Evolutionary conservation across 2,888 invertebrate species (phyloP), one percentile per base, ranked within the genome.

Genomic region (Choristoneura rosaceana): DNA sequence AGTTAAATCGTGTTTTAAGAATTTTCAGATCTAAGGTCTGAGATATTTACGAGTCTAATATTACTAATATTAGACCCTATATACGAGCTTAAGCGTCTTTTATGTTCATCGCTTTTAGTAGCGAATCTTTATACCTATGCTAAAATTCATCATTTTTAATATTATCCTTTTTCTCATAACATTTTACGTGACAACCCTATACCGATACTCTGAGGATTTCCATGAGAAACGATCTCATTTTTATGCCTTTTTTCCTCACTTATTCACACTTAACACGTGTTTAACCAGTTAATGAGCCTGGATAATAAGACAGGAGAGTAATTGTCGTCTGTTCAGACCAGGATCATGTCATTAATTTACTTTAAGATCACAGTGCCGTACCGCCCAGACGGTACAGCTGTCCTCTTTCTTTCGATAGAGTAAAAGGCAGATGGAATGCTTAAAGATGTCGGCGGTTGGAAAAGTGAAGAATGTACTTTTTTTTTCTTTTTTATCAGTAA

Each of bases 271-370:
- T 76, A 82, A 88, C 90, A 90, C 85, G 88, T 90, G 89, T 89
- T 88, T 80, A 82, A 83, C 76, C 81, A 78, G 77, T 79, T 90
- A 89, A 90, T 88, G 89, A 87, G 86, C 77, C 80, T 82, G 82
- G 81, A 82, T 89, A 89, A 88, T 89, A 87, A 81, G 89, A 87
- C 87, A 86, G 81, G 76, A 81, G 86, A 90, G 80, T 85, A 85
- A 90, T 90, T 85, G 84, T 76, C 78, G 76, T 79, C 78, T 79
- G 74, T 77, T 64, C 75, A 69, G 73, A 41, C 10, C 55, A 17
- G 41, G 65, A 55, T 14, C 38, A 17, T 15, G 68, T 43, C 68
- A 73, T 73, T 73, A 68, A 73, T 71, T 47, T 62, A 62, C 61
- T 47, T 70, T 14, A n/a, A 47, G 64, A 64, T 64, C 64, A 64